Evolutionary conservation across 2,113 vertebrate species (phyloP), one percentile per base, ranked within the genome.

Genomic region (Anhinga anhinga): DNA sequence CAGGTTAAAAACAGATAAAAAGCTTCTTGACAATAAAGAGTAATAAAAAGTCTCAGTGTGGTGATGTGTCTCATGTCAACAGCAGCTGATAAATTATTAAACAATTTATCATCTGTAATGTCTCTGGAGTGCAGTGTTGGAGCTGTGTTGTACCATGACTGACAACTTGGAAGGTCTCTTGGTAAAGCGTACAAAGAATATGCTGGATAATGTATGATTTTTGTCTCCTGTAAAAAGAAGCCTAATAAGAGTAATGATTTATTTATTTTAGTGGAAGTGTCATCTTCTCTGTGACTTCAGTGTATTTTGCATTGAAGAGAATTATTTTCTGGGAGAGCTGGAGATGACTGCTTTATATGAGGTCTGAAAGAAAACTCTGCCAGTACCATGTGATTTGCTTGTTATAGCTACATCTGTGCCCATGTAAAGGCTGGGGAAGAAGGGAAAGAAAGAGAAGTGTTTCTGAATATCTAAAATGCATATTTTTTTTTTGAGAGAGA

Each of bases 51-150:
- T 21, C 49, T 97, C 19, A 38, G 61, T 82, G 72, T 94, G 85
- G 63, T 93, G 89, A 91, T 96, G 79, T 95, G 86, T 58, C 90
- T 96, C 58, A 2, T 82, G 88, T 87, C 94, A 95, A 70, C 85
- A 95, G 77, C n/a, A 90, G 44, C 88, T 94, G 87, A 97, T 98
- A 97, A 98, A 98, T 97, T 98, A 98, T 98, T 98, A 71, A 98
- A 88, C 62, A 59, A 88, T 88, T 97, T 95, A 63, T 63, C 49
- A 97, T 93, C 66, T 95, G 88, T 91, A 93, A 74, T 76, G 94
- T 95, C 96, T 96, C 98, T 56, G 63, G 97, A 95, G 96, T 59
- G 22, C 45, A 15, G 3, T 52, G 55, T 72, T 93, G 85, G 86
- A 93, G 86, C 91, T 50, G 6, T 58, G 69, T 71, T 90, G 55